A percentile compares a stretch with the other conserved stretches of the same genome.
phyloP scores from a whole-genome alignment of 1,140 invertebrate species.

The Brachionus rubens region DNA sequence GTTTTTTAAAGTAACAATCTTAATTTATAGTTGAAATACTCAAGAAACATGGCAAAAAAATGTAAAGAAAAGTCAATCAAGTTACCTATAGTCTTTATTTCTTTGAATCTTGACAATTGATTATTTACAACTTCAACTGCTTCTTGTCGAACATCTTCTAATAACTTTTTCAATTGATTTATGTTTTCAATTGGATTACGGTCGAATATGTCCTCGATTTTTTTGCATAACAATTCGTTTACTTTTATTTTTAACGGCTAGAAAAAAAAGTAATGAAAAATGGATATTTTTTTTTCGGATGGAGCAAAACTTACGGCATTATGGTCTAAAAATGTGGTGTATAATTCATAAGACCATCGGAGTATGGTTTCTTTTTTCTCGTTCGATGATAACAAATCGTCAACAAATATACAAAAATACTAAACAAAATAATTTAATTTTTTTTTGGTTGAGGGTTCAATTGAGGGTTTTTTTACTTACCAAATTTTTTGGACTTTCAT shows the following conservation, averaged over 20 bases:
- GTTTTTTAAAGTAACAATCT: too few relatives aligned
- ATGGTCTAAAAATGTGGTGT: slow-evolving; percentile 10
- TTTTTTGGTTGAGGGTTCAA: neutral
- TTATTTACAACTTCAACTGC: neutral
- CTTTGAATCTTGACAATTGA: slow-evolving; percentile 20
- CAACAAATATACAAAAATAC: slow-evolving; percentile 42
- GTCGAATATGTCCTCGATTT: slow-evolving; percentile 37
- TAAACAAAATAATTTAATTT: neutral
- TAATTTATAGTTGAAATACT: too few relatives aligned
- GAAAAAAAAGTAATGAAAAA: neutral
- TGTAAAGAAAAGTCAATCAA: neutral
- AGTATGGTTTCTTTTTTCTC: slow-evolving; percentile 37
- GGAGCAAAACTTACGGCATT: slow-evolving; percentile 4
- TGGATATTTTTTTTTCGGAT: neutral
- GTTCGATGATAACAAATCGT: slow-evolving; percentile 6
- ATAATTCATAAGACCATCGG: slow-evolving; percentile 44
- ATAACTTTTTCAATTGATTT: neutral
- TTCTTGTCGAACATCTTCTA: neutral
- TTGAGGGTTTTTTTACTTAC: slow-evolving; percentile 1
- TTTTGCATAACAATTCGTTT: neutral
- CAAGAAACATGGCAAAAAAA: neutral
- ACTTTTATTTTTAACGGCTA: slow-evolving; percentile 29
- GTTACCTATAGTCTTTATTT: slow-evolving; percentile 18
- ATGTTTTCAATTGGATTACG: slow-evolving; percentile 2
- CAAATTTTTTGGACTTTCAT: slow-evolving; percentile 31